These are phyloP conservation scores for Drosophila lacicola DNA, from an alignment of 2,888 invertebrate genomes.

Conservation along the genomic window DNA sequence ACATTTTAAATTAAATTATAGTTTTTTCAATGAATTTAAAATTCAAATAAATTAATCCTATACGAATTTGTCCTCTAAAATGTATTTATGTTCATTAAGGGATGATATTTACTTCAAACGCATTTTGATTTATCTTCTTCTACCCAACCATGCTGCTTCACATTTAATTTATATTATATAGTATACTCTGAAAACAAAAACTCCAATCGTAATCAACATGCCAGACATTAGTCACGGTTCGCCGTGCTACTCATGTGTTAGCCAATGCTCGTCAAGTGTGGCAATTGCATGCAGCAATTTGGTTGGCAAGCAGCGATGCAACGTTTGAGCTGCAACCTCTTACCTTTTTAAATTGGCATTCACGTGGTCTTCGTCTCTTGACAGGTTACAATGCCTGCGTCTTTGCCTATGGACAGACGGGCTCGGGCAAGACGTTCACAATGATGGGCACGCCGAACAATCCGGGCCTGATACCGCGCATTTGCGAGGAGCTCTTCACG, in stretches of 20 bases:
- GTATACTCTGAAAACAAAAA: not conserved
- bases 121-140: not conserved
- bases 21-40: too few relatives aligned
- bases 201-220: not conserved
- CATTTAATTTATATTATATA: not conserved
- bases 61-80: too few relatives aligned
- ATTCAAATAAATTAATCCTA: too few relatives aligned
- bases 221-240: constrained; percentile 23
- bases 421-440: constrained; percentile 95
- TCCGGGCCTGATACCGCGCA: constrained; percentile 93
- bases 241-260: constrained; percentile 7
- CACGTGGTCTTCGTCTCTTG: constrained; percentile 18
- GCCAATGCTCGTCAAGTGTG: constrained; percentile 25
- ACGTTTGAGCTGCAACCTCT: constrained; percentile 9
- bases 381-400: constrained; percentile 93
- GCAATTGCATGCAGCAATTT: constrained; percentile 30
- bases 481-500: constrained; percentile 93
- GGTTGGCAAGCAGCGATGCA: constrained; percentile 16
- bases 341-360: constrained; percentile 26
- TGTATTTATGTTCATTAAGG: not conserved
- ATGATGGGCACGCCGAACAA: constrained; percentile 94
- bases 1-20: too few relatives aligned
- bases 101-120: not conserved
- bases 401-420: constrained; percentile 96
- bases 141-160: not conserved